Base-by-base conservation (phyloP, 2,113 vertebrate species). In the Lophotis ruficrista region DNA sequence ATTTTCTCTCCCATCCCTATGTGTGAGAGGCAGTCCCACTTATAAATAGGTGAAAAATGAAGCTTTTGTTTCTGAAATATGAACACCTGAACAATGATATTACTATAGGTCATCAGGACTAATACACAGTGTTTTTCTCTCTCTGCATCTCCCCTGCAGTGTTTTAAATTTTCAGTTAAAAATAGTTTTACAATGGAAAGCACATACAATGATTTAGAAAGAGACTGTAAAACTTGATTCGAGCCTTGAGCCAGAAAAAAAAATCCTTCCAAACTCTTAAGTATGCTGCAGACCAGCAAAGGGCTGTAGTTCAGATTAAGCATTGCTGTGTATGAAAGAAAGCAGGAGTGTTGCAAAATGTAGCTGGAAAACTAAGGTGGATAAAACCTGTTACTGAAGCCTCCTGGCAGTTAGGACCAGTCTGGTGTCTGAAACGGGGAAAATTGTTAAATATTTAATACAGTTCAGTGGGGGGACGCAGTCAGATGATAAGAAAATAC, bases 171-270 rank as follows among this genome's bases (percentile, higher is more conserved):
- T 83, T 61, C 33, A 48, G 76, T 83, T 83, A 43, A 90, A 93
- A 93, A 83, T 38, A 62, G 5, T 76, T 93, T 85, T 81, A 58
- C 38, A 81, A 69, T 23, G 56, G 33, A 90, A 90, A 94, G 20
- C 50, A 79, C 61, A 75, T 37, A 38, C 53, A 38, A 27, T 48
- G 33, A 81, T 81, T 77, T 71, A 64, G 60, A 88, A 22, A n/a
- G 68, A 90, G 66, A 79, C 31, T 43, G 28, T 75, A 87, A 89
- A 96, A 78, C 24, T 58, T 64, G 7, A 35, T 47, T 56, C 51
- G 61, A n/a, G 25, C 41, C 72, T 81, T 90, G 23, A 94, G 91
- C 75, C 68, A 88, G 73, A 56, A 95, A 62, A 41, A 43, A 45
- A 88, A 81, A 43, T 61, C 28, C 30, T 82, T 89, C 69, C 61